Evolutionary conservation across 2,797 vertebrate species (phyloP), one percentile per base, ranked within the genome.

Genomic region (Coregonus sp.): DNA sequence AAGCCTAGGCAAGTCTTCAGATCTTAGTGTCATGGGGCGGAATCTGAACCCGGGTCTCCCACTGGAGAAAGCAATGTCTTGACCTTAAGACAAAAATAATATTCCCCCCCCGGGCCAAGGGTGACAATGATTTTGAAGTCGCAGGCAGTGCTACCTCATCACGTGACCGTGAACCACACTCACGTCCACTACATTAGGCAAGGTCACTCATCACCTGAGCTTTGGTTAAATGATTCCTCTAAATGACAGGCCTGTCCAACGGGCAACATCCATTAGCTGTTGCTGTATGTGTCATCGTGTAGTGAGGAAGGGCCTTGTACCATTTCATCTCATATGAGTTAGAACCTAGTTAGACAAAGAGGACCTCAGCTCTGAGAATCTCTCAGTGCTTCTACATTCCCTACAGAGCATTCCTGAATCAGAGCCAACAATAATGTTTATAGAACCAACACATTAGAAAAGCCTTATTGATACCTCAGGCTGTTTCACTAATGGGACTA

Each of bases 351-450:
- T 47, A 47, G 2, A 47, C 40, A 47, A 59, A 59, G 77, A 25
- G 50, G 50, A 29, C 56, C 63, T 59, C 63, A 20, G 33, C 56
- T 14, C 25, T 40, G 63, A 47, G 66, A 67, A 73, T 47, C 66
- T 50, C 20, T 76, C n/a, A 15, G 18, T 70, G 75, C 20, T 54
- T 33, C 6, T 12, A 16, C 18, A 69, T 25, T 54, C 54, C 73
- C n/a, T 9, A 31, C 63, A 69, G 77, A 6, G 40, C 63, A 68
- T 78, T 78, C 72, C 31, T 78, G 71, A 78, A 40, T 68, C 31
- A 33, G 37, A 16, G 77, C 71, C 63, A 78, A 78, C 20, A 35
- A 65, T 29, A 61, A 78, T 69, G 73, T 78, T 74, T 69, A 68
- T 25, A 16, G 61, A 73, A 15, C 16, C 69, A 73, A 77, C 35